Conservation (phyloP, 2,797 vertebrate species). For the Limosa lapponica region DNA sequence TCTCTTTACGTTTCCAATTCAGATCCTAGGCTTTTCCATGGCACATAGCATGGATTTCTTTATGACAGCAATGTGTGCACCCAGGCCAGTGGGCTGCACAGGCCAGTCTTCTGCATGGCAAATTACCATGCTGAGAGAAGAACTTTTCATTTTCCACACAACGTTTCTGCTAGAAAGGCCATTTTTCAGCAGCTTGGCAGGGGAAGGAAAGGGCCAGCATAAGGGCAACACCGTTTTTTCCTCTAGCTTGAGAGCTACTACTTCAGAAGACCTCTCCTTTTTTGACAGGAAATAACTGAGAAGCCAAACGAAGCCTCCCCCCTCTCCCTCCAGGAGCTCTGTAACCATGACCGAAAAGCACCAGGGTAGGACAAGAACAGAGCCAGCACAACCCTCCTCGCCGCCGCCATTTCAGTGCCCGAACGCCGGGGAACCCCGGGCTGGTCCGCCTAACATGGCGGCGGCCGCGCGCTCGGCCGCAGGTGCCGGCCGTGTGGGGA, state of each 20-base stretch:
- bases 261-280: neutral
- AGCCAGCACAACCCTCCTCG: accelerated
- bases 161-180: accelerated
- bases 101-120: neutral
- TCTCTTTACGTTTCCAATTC: neutral
- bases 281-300: neutral
- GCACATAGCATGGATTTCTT: neutral
- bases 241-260: neutral
- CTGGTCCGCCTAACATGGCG: accelerated
- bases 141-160: accelerated
- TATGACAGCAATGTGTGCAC: neutral
- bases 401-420: accelerated
- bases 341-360: accelerated
- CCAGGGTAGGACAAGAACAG: accelerated
- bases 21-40: neutral
- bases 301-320: neutral
- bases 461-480: accelerated
- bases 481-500: accelerated
- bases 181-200: neutral
- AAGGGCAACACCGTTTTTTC: neutral
- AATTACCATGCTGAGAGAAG: accelerated
- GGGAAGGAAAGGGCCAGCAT: neutral
- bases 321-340: accelerated
- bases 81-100: neutral
- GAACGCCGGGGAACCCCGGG: accelerated